phyloP scores from a whole-genome alignment of 2,888 invertebrate species.

The Tigriopus californicus region DNA sequence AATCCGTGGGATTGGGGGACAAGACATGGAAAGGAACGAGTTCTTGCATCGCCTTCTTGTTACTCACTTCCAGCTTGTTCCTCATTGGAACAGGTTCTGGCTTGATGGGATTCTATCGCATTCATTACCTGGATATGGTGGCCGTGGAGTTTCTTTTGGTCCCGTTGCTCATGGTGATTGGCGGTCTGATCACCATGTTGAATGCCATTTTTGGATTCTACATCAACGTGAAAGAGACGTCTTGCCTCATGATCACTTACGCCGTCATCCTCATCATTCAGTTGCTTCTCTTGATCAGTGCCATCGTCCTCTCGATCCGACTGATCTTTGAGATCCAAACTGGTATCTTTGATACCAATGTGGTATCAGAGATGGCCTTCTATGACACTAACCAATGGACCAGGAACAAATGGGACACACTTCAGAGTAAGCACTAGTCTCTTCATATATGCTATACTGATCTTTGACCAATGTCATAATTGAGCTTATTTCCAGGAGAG shows the following conservation, averaged over 20 bases:
- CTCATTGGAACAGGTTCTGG: slow-evolving; percentile 12
- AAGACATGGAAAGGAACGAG: no score
- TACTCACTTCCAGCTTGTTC: slow-evolving; percentile 1
- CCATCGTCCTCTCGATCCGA: slow-evolving; percentile 3
- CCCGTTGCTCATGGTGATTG: slow-evolving; percentile 7
- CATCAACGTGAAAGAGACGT: background rate
- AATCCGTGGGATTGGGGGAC: no score
- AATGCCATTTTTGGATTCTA: slow-evolving; percentile 11
- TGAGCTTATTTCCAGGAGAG: background rate
- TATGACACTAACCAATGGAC: slow-evolving; percentile 13
- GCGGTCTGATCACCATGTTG: slow-evolving; percentile 7
- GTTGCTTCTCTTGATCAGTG: background rate
- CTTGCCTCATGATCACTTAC: slow-evolving; percentile 6
- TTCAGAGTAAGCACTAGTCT: background rate
- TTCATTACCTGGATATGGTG: slow-evolving; percentile 15
- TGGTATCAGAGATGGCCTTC: slow-evolving; percentile 4
- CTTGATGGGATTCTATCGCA: slow-evolving; percentile 9
- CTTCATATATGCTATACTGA: background rate
- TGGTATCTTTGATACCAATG: slow-evolving; percentile 4
- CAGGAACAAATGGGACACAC: slow-evolving; percentile 14
- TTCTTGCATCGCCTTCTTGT: background rate
- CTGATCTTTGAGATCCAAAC: slow-evolving; percentile 13
- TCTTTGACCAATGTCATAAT: background rate
- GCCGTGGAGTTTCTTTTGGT: slow-evolving; percentile 4
- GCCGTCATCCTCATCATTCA: background rate